These are phyloP conservation scores for Drosophila dives DNA, from an alignment of 2,888 invertebrate species.

Conservation along the genomic window DNA sequence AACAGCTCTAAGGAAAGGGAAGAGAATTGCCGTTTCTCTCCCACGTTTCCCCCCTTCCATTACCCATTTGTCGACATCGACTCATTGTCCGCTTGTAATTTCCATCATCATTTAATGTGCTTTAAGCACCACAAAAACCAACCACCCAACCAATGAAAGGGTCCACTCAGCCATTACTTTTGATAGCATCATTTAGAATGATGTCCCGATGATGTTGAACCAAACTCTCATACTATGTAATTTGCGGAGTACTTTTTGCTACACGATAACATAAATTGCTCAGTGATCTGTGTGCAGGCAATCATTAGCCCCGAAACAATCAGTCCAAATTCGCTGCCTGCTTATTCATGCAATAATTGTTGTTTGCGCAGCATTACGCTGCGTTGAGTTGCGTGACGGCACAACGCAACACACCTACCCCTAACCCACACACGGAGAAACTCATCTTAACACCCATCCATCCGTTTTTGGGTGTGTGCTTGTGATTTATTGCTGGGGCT, in stretches of 20 bases:
- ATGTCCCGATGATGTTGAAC: not conserved
- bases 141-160: not conserved
- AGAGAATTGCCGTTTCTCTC: not conserved
- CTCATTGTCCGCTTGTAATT: conserved; percentile 47
- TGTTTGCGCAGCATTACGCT: conserved; percentile 58
- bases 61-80: conserved; percentile 21
- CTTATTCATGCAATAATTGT: conserved; percentile 78
- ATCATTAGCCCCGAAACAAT: conserved; percentile 72
- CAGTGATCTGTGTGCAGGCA: conserved; percentile 76
- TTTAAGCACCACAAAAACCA: conserved; percentile 15
- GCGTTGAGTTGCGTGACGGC: not conserved
- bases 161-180: conserved; percentile 58
- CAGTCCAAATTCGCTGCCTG: conserved; percentile 38
- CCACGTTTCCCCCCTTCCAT: not conserved
- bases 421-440: not conserved
- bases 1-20: not conserved
- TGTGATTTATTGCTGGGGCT: conserved; percentile 71
- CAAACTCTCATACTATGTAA: not conserved
- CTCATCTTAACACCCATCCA: conserved; percentile 5
- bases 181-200: conserved; percentile 75
- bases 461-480: conserved; percentile 25
- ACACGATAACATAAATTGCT: conserved; percentile 55
- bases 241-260: not conserved
- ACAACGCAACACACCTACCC: conserved; percentile 4
- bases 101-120: conserved; percentile 41